Evolutionary conservation across 2,888 invertebrate genomes (phyloP).

Genomic region (Cryptops parisi): DNA sequence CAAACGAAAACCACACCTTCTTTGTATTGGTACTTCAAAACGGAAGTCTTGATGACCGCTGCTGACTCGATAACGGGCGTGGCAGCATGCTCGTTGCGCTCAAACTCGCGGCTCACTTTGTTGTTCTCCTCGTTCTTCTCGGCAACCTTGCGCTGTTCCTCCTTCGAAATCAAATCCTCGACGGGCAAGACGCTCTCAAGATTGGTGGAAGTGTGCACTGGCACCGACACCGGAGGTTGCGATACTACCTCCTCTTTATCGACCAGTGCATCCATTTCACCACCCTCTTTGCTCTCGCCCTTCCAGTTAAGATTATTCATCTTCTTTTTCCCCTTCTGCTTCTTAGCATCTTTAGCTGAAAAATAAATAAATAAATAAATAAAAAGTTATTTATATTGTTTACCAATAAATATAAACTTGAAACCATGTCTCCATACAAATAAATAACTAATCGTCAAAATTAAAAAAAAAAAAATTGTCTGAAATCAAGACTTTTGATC

Average conservation of each 20-base stretch:
- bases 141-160: conserved; percentile 19
- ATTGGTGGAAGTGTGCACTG: neutral
- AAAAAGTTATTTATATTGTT: too few relatives aligned
- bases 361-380: too few relatives aligned
- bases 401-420: neutral
- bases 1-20: conserved; percentile 10
- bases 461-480: neutral
- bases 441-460: neutral
- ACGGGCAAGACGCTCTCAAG: neutral
- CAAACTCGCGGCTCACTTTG: conserved; percentile 17
- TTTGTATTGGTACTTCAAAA: conserved; percentile 13
- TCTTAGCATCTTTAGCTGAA: conserved; percentile 14
- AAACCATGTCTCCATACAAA: neutral
- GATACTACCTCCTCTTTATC: conserved; percentile 17
- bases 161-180: conserved; percentile 10
- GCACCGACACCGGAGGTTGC: neutral
- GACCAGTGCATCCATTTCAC: conserved; percentile 27
- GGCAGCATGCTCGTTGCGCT: neutral
- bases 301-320: conserved; percentile 22
- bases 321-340: conserved; percentile 21
- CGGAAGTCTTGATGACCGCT: conserved; percentile 5
- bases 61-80: conserved; percentile 8
- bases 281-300: conserved; percentile 24
- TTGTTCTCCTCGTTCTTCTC: conserved; percentile 20
- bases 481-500: too few relatives aligned